A percentile compares a stretch with the other conserved stretches of the same genome.
Evolutionary conservation across 2,888 invertebrate genomes (phyloP).

Genomic region (Cremastobaeus sp.): DNA sequence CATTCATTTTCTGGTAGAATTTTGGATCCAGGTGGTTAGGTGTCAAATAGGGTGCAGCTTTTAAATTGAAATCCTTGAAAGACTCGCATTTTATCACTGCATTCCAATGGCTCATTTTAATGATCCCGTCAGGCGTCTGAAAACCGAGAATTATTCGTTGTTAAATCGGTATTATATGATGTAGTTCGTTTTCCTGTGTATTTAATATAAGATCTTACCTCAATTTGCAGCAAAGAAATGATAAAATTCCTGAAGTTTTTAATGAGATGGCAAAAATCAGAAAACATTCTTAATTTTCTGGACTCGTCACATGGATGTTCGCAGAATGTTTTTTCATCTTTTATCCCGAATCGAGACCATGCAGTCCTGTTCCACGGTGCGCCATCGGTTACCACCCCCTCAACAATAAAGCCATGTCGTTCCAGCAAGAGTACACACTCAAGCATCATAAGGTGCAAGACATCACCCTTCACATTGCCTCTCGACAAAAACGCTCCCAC

Average conservation of each 20-base stretch:
- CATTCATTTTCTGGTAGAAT: conserved; percentile 12
- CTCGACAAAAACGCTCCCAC: conserved; percentile 64
- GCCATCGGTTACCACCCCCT: conserved; percentile 60
- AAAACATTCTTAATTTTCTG: background rate
- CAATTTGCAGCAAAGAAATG: background rate
- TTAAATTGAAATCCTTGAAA: background rate
- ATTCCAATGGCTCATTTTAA: conserved; percentile 41
- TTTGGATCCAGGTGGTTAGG: conserved; percentile 12
- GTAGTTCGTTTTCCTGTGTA: background rate
- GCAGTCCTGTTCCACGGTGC: conserved; percentile 19
- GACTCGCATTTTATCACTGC: conserved; percentile 1
- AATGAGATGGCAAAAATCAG: background rate
- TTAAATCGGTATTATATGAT: background rate
- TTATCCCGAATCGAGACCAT: background rate
- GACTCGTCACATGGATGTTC: background rate
- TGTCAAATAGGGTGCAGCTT: conserved; percentile 18
- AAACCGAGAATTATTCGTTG: conserved; percentile 4
- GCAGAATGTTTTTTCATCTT: background rate
- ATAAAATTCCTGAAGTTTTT: background rate
- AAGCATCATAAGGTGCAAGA: conserved; percentile 62
- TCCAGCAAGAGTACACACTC: conserved; percentile 63
- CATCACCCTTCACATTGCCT: conserved; percentile 57
- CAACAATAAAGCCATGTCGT: conserved; percentile 57
- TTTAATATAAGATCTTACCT: too few relatives aligned
- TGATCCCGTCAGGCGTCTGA: conserved; percentile 41